Evolutionary conservation across 1,140 invertebrate species (phyloP), one percentile per base, ranked within the genome.

Genomic region (Camponotus vicinus): DNA sequence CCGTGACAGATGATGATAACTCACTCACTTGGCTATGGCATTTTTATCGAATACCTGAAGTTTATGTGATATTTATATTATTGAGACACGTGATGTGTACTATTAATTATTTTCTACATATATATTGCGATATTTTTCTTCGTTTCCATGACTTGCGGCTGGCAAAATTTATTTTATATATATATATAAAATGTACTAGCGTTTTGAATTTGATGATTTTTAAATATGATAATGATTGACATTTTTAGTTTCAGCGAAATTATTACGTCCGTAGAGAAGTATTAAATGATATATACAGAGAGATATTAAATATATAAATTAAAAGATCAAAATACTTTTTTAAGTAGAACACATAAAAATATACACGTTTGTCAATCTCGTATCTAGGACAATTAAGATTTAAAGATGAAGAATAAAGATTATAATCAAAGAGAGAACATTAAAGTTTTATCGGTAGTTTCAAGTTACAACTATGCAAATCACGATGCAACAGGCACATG

Each of bases 401-500:
- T 61, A 71, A 61, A 61, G 21, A 52, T 15, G 21, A 79, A 40
- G 34, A 27, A 32, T 15, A 40, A 7, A 34, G 27, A 57, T 71
- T 57, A 57, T n/a, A 27, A 37, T 3, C 52, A 42, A 63, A 61
- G 79, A 73, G 61, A 49, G 45, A 61, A 18, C 15, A 40, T 49
- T n/a, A 6, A 42, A 40, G 59, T 73, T 61, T 73, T 7, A 52
- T 42, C 21, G 34, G n/a, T 32, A 34, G 27, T n/a, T 34, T 59
- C n/a, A 55, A 55, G 55, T 61, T 73, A 40, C 67, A 82, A 45
- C 27, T 82, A 82, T 82, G 79, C 79, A 82, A 82, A 82, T 82
- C 7, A 27, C 67, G 21, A 7, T 59, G 79, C 69, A 83, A 61
- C 79, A 83, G 69, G 55, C 79, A 75, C 11, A 45, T 18, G 57